Base-by-base conservation (phyloP, 2,113 vertebrate species). In the Poeciliopsis occidentalis region DNA sequence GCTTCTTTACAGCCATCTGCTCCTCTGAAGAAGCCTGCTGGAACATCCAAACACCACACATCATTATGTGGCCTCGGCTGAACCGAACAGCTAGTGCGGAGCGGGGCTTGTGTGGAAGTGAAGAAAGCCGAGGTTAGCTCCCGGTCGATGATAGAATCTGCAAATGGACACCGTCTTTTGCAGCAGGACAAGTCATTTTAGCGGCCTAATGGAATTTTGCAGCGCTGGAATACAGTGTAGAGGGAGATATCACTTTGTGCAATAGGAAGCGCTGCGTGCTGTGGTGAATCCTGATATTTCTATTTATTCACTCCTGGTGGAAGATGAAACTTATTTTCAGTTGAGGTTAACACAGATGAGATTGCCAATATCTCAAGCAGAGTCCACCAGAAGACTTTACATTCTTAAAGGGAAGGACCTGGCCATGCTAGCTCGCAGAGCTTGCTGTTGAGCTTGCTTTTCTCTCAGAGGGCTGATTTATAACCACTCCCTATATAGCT, bases 191-290 rank as follows among this genome's bases (percentile, higher is more conserved):
- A 88, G 85, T 88, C 83, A 85, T 91, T 92, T 89, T 79, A 85
- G 82, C 80, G 76, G 90, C 70, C 75, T 88, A 91, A 91, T 91
- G 88, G 87, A 85, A 91, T 90, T 88, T 80, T 83, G 67, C 79
- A 84, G 82, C 80, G 32, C 81, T 73, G 87, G 76, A 87, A 89
- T 90, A 85, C 81, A 81, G 63, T 81, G 82, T 87, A 68, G 82
- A 79, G 67, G 68, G 65, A 79, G 90, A 90, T 85, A 89, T 79
- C 76, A 90, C 88, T 83, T 81, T 24, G 31, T 47, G 80, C 77
- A 87, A 80, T 80, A 77, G 69, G 68, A 79, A 71, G 76, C 86
- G 17, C 63, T 8, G 29, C 41, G 64, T 32, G 15, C 84, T 67
- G 73, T 8, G 17, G 69, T 75, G 71, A 84, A 82, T 87, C 73